Evolutionary conservation across 2,888 invertebrate species (phyloP).

Genomic region (Sialis lutaria): DNA sequence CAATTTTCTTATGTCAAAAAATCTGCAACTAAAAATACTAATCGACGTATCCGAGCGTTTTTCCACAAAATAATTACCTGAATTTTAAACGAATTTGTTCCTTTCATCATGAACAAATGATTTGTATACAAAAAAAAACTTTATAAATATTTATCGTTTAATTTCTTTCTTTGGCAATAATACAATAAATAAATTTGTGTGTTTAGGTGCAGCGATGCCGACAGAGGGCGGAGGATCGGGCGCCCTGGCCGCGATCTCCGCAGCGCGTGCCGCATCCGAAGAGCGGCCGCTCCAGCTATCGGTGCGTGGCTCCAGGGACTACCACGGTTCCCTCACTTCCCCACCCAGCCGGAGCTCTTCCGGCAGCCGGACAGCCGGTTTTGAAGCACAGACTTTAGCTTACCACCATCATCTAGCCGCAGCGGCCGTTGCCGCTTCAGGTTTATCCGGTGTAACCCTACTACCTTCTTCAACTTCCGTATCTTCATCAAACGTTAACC

Average conservation of each 20-base stretch:
- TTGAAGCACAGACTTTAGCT: conserved; percentile 43
- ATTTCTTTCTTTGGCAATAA: too few relatives aligned
- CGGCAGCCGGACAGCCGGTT: conserved; percentile 34
- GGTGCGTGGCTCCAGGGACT: conserved; percentile 28
- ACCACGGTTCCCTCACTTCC: conserved; percentile 22
- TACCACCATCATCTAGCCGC: conserved; percentile 48
- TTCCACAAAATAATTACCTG: too few relatives aligned
- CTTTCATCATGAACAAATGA: too few relatives aligned
- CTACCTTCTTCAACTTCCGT: conserved; percentile 14
- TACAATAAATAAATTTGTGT: neutral
- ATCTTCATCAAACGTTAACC: too few relatives aligned
- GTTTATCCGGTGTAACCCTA: conserved; percentile 18
- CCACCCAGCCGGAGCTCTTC: conserved; percentile 29
- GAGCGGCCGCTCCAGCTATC: conserved; percentile 33
- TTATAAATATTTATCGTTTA: too few relatives aligned
- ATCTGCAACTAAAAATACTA: too few relatives aligned
- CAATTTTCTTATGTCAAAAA: too few relatives aligned
- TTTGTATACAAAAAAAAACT: too few relatives aligned
- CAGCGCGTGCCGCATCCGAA: conserved; percentile 11
- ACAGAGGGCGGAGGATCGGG: conserved; percentile 7
- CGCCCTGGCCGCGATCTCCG: conserved; percentile 2
- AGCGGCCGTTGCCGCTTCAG: conserved; percentile 30
- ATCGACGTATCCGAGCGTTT: too few relatives aligned
- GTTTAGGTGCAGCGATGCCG: conserved; percentile 8
- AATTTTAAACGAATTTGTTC: too few relatives aligned